phyloP scores from a whole-genome alignment of 2,888 invertebrate species.

The Pseudeuparius sepicola region DNA sequence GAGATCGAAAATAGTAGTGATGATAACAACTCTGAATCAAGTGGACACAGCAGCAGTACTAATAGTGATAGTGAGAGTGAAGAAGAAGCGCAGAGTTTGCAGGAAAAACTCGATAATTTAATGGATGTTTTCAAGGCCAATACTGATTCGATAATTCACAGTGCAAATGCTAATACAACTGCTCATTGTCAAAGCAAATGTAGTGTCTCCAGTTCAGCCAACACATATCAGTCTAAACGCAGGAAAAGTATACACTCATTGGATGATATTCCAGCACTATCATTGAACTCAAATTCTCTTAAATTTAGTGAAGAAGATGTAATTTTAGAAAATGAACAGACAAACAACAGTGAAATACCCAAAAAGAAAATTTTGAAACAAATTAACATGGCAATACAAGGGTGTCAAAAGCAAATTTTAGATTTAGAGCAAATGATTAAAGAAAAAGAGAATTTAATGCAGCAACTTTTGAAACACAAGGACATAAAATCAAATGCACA shows the following conservation, averaged over 20 bases:
- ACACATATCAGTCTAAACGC: slow-evolving; percentile 34
- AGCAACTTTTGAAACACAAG: slow-evolving; percentile 52
- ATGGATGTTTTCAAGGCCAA: slow-evolving; percentile 62
- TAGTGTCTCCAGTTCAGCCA: slow-evolving; percentile 31
- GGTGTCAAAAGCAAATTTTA: slow-evolving; percentile 47
- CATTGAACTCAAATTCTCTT: slow-evolving; percentile 24
- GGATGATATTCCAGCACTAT: slow-evolving; percentile 29
- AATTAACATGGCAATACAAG: slow-evolving; percentile 29
- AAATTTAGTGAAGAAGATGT: slow-evolving; percentile 27
- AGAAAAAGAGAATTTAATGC: slow-evolving; percentile 64
- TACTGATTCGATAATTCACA: slow-evolving; percentile 56
- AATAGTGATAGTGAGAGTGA: slow-evolving; percentile 46
- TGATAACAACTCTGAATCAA: slow-evolving; percentile 29
- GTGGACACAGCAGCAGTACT: slow-evolving; percentile 21
- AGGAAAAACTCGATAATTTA: slow-evolving; percentile 60
- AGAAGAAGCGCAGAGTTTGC: slow-evolving; percentile 53
- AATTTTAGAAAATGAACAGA: slow-evolving; percentile 22
- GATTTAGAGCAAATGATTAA: slow-evolving; percentile 56
- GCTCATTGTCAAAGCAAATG: too few species aligned
- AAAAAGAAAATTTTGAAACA: slow-evolving; percentile 35
- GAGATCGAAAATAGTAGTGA: slow-evolving; percentile 38
- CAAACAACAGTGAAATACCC: slow-evolving; percentile 19
- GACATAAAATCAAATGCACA: slow-evolving; percentile 48
- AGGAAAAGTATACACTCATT: slow-evolving; percentile 38
- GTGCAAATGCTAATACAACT: slow-evolving; percentile 28